Evolutionary conservation across 2,113 vertebrate species (phyloP).

Genomic region (Rhombomys opimus): DNA sequence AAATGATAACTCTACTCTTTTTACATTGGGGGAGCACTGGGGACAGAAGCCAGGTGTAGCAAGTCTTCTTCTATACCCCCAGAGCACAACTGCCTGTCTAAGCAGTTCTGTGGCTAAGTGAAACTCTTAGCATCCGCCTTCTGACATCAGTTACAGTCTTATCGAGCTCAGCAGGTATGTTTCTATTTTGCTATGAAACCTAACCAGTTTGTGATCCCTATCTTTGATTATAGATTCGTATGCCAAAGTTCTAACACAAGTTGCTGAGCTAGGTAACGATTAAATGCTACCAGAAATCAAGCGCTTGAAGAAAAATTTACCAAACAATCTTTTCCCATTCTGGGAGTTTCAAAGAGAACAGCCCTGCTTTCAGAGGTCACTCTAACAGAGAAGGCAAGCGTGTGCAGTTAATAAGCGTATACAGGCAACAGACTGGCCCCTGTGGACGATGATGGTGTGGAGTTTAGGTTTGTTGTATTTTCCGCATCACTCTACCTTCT

Average conservation of each 20-base stretch:
- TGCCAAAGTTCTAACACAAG: slow-evolving; percentile 23
- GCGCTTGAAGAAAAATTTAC: slow-evolving; percentile 35
- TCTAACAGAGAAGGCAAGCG: not conserved
- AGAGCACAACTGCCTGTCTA: not conserved
- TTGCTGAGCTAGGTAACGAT: slow-evolving; percentile 26
- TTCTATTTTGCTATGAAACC: slow-evolving; percentile 29
- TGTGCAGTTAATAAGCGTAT: not conserved
- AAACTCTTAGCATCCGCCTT: not conserved
- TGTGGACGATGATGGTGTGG: not conserved
- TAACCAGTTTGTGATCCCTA: slow-evolving; percentile 16
- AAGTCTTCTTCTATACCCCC: not conserved
- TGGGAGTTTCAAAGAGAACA: slow-evolving; percentile 49
- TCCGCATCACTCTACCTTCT: not conserved
- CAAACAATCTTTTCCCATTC: not conserved
- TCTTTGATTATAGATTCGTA: slow-evolving; percentile 12
- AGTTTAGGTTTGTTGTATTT: not conserved
- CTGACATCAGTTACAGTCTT: not conserved
- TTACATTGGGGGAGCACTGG: not conserved
- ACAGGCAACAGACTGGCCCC: not conserved
- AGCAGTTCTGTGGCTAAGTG: not conserved
- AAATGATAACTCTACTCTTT: not conserved
- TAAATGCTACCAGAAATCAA: slow-evolving; percentile 43
- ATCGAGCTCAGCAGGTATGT: not conserved
- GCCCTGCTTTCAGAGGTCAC: not conserved
- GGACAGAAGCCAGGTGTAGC: not conserved